Evolutionary conservation across 2,113 vertebrate genomes (phyloP).

Genomic region (Panthera leo): DNA sequence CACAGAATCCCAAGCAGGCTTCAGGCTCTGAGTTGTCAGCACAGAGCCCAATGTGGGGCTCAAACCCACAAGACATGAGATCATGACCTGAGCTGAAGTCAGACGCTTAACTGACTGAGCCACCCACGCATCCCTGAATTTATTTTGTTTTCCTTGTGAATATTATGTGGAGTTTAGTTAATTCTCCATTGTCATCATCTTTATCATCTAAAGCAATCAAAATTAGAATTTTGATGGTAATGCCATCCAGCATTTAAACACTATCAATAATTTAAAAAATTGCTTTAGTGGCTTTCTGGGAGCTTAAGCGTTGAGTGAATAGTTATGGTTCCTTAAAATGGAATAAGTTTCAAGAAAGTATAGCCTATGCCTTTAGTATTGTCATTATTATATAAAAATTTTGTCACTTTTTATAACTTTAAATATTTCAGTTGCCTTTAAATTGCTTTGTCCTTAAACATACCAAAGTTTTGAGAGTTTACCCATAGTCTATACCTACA

Average conservation of each 20-base stretch:
- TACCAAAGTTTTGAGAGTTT: neutral
- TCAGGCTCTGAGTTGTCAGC: no score
- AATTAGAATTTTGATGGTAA: neutral
- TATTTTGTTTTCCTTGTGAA: neutral
- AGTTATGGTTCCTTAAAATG: neutral
- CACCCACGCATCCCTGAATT: neutral
- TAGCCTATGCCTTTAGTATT: neutral
- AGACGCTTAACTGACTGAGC: no score
- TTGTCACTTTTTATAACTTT: neutral
- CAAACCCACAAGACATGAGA: no score
- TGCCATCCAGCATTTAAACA: neutral
- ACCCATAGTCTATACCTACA: neutral
- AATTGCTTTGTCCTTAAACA: neutral
- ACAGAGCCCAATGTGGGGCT: no score
- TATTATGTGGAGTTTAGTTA: neutral
- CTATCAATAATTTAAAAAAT: neutral
- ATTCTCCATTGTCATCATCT: neutral
- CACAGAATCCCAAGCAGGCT: no score
- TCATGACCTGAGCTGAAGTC: no score
- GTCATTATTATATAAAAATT: neutral
- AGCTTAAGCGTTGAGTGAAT: neutral
- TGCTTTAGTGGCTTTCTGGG: neutral
- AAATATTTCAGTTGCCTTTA: neutral
- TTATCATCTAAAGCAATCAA: slow-evolving; percentile 27
- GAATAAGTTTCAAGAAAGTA: neutral